Evolutionary conservation across 2,113 vertebrate genomes (phyloP).

Genomic region (Ovis aries): DNA sequence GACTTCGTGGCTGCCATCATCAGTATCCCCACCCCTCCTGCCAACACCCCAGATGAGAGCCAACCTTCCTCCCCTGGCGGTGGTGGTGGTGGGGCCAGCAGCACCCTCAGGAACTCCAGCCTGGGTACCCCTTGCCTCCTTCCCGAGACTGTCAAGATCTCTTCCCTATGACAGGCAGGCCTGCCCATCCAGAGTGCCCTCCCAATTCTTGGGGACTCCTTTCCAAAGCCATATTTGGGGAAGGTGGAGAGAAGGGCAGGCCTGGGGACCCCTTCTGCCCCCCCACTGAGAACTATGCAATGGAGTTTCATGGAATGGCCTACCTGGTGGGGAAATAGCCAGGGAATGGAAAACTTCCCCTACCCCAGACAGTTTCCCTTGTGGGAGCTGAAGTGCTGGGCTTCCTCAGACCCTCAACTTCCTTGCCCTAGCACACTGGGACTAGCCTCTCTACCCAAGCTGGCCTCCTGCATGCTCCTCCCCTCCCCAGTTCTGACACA

Average conservation of each 20-base stretch:
- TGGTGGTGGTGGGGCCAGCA: constrained; percentile 58
- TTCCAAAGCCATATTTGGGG: constrained; percentile 71
- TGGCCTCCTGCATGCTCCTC: constrained; percentile 55
- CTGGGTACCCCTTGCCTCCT: constrained; percentile 80
- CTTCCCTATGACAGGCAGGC: constrained; percentile 85
- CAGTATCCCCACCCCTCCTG: constrained; percentile 91
- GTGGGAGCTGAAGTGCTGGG: neutral
- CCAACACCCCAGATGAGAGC: constrained; percentile 90
- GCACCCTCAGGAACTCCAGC: constrained; percentile 86
- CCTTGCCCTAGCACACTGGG: constrained; percentile 22
- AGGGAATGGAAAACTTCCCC: neutral
- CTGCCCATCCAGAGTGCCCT: constrained; percentile 4
- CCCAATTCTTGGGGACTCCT: constrained; percentile 36
- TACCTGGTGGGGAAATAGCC: neutral
- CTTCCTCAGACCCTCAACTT: neutral
- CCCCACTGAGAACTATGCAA: constrained; percentile 64
- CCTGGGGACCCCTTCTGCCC: constrained; percentile 26
- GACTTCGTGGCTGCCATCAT: constrained; percentile 91
- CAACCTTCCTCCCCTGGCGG: constrained; percentile 80
- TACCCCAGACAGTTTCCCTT: neutral
- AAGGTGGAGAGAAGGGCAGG: constrained; percentile 11
- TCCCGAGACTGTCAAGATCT: constrained; percentile 89
- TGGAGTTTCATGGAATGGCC: constrained; percentile 36
- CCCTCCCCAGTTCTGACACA: neutral
- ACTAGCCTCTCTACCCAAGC: neutral